Evolutionary conservation across 2,888 invertebrate species (phyloP).

Genomic region (Diarsia brunnea): DNA sequence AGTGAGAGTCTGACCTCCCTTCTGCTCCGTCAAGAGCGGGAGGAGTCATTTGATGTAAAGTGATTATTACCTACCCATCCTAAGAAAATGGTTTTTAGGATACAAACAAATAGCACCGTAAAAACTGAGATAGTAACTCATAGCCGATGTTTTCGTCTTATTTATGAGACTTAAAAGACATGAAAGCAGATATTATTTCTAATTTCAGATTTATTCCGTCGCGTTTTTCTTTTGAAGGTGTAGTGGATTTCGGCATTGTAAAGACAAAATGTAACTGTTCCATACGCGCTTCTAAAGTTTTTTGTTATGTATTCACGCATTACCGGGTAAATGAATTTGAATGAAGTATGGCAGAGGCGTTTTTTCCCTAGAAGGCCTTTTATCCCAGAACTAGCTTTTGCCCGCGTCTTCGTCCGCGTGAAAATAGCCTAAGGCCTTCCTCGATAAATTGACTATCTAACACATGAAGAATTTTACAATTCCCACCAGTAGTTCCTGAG

Average conservation of each 20-base stretch:
- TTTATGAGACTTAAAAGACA: neutral
- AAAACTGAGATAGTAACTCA: neutral
- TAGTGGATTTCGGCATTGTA: neutral
- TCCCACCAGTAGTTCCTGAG: too few species aligned
- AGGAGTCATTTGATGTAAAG: too few species aligned
- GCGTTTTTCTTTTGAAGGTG: neutral
- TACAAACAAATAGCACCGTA: neutral
- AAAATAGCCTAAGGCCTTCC: too few species aligned
- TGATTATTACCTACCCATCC: too few species aligned
- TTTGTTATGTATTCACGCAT: neutral
- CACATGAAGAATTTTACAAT: too few species aligned
- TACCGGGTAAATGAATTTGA: neutral
- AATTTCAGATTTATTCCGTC: neutral
- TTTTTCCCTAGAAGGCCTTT: neutral
- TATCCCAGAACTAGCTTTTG: too few species aligned
- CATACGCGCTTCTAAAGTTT: neutral
- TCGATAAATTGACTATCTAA: too few species aligned
- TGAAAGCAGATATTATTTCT: neutral
- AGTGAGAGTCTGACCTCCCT: too few species aligned
- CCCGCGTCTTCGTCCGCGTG: too few species aligned
- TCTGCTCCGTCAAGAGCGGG: too few species aligned
- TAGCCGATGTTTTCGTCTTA: neutral
- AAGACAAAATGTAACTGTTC: neutral
- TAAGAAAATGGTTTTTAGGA: too few species aligned
- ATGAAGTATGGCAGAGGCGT: neutral